These are phyloP conservation scores for Malurus melanocephalus DNA, from an alignment of 2,113 vertebrate genomes.

Conservation along the genomic window DNA sequence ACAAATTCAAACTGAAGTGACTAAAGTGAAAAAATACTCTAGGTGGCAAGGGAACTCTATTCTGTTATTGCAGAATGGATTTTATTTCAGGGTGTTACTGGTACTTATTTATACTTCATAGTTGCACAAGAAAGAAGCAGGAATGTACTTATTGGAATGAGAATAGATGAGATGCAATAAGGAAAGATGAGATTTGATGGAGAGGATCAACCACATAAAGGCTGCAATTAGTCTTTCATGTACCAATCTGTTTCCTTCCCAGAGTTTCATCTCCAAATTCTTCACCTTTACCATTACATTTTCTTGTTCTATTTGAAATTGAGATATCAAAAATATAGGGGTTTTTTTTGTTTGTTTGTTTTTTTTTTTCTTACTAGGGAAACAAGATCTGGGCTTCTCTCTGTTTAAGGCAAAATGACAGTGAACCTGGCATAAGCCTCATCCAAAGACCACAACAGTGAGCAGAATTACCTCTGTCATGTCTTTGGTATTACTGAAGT, in stretches of 20 bases:
- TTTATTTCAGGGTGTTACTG: slow-evolving; percentile 5
- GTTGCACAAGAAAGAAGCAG: slow-evolving; percentile 2
- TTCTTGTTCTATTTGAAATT: background rate
- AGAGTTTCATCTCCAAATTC: background rate
- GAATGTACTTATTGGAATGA: background rate
- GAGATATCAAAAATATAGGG: background rate
- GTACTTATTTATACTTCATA: background rate
- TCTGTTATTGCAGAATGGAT: slow-evolving; percentile 1
- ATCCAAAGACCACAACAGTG: background rate
- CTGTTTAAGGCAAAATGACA: background rate
- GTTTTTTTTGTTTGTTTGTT: background rate
- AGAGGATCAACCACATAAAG: background rate
- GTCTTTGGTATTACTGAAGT: background rate
- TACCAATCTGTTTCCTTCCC: background rate
- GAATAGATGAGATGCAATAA: background rate
- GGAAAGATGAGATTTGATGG: background rate
- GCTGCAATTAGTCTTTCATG: background rate
- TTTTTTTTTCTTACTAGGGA: background rate
- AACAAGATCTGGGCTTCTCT: background rate
- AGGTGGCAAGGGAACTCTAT: background rate
- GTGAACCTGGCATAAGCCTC: background rate
- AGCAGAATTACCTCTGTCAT: background rate
- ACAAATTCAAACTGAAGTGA: background rate
- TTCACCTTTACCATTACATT: background rate
- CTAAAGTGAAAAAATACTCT: slow-evolving; percentile 7